Base-by-base conservation (phyloP, 2,888 invertebrate species). In the Thera britannica region DNA sequence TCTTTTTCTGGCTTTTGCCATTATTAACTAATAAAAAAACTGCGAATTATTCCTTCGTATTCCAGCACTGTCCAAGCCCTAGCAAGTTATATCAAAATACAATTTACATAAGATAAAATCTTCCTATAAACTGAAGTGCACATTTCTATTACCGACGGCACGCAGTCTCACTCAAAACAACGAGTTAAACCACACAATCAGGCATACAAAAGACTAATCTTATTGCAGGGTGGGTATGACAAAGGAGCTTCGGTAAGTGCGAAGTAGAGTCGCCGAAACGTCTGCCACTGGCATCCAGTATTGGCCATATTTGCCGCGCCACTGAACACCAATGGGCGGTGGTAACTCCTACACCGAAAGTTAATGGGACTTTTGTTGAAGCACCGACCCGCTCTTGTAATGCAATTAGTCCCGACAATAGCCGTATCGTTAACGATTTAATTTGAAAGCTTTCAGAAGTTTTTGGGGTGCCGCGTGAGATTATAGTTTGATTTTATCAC, bases 371-470 rank as follows among this genome's bases (percentile, higher is more conserved):
- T 85, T 88, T 93, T 93, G 92, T 93, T 77, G 79, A 78, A 80
- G 84, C 79, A 79, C 84, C 87, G 85, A 81, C 85, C 83, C 87
- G 85, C 91, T 89, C 93, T 93, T 90, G 89, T 93, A 93, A 93
- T 92, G 91, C 93, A 93, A 93, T 93, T 93, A 93, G 91, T 90
- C 88, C 80, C 80, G 76, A 93, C 93, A 93, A 92, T 90, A 76
- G 86, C 77, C 82, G 82, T 89, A 88, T 90, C 90, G 88, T 84
- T 93, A 85, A 89, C 89, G 86, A 91, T 90, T 90, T 91, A 90
- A 90, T 90, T 90, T 88, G 88, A 88, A 88, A 86, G 82, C 84
- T 79, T 78, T 79, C 80, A 68, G 64, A 77, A 77, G 72, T 75
- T 77, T 79, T 71, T 75, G 71, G 76, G 77, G 72, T 77, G 77